These are phyloP conservation scores for Lepidocyrtinus sp. DNA, from an alignment of 2,888 invertebrate genomes.

Conservation along the genomic window DNA sequence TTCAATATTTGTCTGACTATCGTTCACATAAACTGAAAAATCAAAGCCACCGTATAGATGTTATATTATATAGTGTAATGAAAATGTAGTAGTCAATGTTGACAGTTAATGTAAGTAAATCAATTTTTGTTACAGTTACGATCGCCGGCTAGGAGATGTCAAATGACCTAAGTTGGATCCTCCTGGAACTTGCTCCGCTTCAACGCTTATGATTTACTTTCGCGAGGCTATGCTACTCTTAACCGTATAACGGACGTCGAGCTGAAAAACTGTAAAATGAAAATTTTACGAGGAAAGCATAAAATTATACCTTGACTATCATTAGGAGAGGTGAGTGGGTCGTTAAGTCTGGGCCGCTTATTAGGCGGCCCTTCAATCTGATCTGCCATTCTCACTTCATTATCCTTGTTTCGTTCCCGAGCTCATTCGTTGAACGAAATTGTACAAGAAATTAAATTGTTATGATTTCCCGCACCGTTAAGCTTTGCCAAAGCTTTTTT, in stretches of 20 bases:
- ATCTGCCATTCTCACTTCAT: conserved; percentile 84
- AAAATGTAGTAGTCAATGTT: no score
- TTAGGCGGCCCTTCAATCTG: conserved; percentile 96
- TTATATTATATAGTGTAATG: no score
- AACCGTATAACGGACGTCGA: no score
- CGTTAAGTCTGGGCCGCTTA: conserved; percentile 94
- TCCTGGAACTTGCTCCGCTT: no score
- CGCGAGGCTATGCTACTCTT: no score
- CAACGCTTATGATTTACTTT: no score
- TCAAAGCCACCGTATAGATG: no score
- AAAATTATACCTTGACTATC: conserved; percentile 67
- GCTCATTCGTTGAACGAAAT: conserved; percentile 44
- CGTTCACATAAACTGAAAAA: no score
- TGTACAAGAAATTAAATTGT: background rate
- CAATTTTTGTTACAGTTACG: no score
- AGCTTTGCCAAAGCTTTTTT: no score
- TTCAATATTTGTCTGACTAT: no score
- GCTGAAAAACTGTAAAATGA: background rate
- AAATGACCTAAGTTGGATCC: background rate
- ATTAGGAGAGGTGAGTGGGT: conserved; percentile 86
- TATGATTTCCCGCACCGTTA: background rate
- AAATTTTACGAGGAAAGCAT: conserved; percentile 66
- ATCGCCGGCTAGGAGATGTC: background rate
- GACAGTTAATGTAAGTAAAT: no score
- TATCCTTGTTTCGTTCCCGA: conserved; percentile 50